Base-by-base conservation (phyloP, 1,140 invertebrate species). In the Diploscapter pachys region DNA sequence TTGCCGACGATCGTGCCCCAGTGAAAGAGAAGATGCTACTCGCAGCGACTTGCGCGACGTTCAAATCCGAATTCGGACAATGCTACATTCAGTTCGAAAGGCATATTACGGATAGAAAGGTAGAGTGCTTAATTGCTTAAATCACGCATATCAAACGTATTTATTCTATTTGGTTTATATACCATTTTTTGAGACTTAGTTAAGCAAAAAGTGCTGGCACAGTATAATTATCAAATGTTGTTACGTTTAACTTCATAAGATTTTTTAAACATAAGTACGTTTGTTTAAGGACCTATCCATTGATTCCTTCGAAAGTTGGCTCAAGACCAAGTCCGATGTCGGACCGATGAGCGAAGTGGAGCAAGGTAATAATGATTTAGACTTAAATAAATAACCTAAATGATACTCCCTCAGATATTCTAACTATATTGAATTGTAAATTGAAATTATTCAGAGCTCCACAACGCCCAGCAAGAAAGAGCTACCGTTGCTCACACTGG, bases 11-110 rank as follows among this genome's bases (percentile, higher is more conserved):
- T 72, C 82, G 81, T 67, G 84, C 84, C 53, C 81, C 84, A 2
- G 81, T 95, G 4, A 89, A 95, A 76, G 92, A 98, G 82, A 99
- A 99, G 88, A 99, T 99, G 96, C 89, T 99, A 54, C 98, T 98
- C 86, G 96, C 96, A 0, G 97, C 95, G 0, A 99, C 96, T 0
- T 95, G 97, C 88, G 94, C 96, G 3, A 99, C 96, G 2, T 87
- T 99, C 2, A 99, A 98, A 87, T 91, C 91, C 81, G 94, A 98
- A 87, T 99, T 99, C 89, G 95, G 95, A 48, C 90, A 89, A 86
- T 92, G 88, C 72, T 92, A 89, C 85, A 95, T 99, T 77, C 93
- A 93, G 82, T 92, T 95, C 86, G 95, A 97, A 88, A 86, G 95
- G 77, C 94, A 95, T 89, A 93, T 91, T 48, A 94, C 93, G 51